Conservation (phyloP, 30 jellyfish, hydroid and myxozoan species). For the Calvadosia cruxmelitensis region DNA sequence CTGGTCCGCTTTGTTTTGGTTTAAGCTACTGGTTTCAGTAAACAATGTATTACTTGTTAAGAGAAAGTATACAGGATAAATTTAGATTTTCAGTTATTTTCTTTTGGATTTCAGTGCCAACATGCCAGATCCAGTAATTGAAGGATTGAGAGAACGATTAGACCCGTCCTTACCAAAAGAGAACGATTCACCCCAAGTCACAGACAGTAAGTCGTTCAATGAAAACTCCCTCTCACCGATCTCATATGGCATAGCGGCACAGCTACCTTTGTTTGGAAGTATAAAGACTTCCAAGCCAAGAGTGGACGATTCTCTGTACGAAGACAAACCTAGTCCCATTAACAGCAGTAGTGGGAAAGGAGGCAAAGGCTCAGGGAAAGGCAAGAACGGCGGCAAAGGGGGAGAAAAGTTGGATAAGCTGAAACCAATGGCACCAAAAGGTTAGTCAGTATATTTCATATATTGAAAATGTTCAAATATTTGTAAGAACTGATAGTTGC, state of each 20-base stretch:
- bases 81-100: too few species aligned
- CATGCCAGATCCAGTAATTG: slow-evolving; percentile 74
- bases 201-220: not conserved
- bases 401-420: slow-evolving; percentile 36
- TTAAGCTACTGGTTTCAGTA: too few species aligned
- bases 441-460: too few species aligned
- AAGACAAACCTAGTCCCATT: not conserved
- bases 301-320: not conserved
- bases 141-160: slow-evolving; percentile 30
- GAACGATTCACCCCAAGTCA: not conserved
- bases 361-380: slow-evolving; percentile 32
- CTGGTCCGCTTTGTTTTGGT: too few species aligned
- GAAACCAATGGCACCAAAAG: not conserved
- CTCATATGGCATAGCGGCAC: not conserved
- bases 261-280: not conserved
- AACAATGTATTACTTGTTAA: too few species aligned
- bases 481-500: too few species aligned
- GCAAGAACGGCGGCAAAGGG: slow-evolving; percentile 65
- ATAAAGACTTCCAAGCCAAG: not conserved
- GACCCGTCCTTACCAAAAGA: not conserved
- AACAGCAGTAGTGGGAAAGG: slow-evolving; percentile 14
- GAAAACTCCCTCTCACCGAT: not conserved
- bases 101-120: slow-evolving; percentile 44
- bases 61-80: too few species aligned
- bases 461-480: too few species aligned